These are phyloP conservation scores for Naso thynnoides DNA, from an alignment of 2,797 vertebrate species.

Conservation along the genomic window DNA sequence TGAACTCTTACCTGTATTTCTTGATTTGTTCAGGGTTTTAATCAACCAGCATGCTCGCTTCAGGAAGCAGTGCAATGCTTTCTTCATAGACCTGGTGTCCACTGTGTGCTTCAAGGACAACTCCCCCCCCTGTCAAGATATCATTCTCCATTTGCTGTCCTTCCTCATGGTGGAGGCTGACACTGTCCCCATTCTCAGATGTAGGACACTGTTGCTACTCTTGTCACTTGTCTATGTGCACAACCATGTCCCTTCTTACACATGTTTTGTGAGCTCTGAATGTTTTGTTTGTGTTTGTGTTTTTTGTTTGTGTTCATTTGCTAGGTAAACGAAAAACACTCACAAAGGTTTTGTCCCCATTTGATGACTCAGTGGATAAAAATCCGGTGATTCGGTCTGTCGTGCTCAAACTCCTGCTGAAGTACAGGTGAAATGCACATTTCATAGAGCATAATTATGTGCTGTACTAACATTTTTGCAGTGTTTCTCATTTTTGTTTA, in stretches of 20 bases:
- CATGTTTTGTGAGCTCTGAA: slow-evolving; percentile 3
- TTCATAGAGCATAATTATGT: not conserved
- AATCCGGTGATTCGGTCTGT: slow-evolving; percentile 94
- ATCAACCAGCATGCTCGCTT: slow-evolving; percentile 84
- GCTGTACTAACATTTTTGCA: accelerated
- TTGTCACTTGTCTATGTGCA: not conserved
- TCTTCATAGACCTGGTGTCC: slow-evolving; percentile 94
- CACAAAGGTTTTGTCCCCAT: slow-evolving; percentile 93
- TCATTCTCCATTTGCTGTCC: slow-evolving; percentile 87
- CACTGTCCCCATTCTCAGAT: slow-evolving; percentile 48
- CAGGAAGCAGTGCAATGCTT: slow-evolving; percentile 90
- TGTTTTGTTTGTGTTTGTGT: no score
- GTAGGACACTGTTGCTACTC: slow-evolving; percentile 46
- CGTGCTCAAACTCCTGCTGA: slow-evolving; percentile 94
- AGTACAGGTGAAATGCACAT: slow-evolving; percentile 90
- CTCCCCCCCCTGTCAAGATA: slow-evolving; percentile 84
- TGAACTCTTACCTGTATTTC: not conserved
- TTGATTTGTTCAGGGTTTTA: slow-evolving; percentile 77
- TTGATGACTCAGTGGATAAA: slow-evolving; percentile 92
- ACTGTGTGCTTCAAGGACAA: slow-evolving; percentile 95
- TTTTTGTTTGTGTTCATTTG: slow-evolving; percentile 8
- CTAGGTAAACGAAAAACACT: slow-evolving; percentile 69
- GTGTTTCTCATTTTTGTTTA: not conserved
- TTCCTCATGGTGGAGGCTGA: slow-evolving; percentile 86
- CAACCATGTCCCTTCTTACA: not conserved